These are phyloP conservation scores for Phrynocephalus versicolor DNA, from an alignment of 2,113 vertebrate species.

Conservation along the genomic window DNA sequence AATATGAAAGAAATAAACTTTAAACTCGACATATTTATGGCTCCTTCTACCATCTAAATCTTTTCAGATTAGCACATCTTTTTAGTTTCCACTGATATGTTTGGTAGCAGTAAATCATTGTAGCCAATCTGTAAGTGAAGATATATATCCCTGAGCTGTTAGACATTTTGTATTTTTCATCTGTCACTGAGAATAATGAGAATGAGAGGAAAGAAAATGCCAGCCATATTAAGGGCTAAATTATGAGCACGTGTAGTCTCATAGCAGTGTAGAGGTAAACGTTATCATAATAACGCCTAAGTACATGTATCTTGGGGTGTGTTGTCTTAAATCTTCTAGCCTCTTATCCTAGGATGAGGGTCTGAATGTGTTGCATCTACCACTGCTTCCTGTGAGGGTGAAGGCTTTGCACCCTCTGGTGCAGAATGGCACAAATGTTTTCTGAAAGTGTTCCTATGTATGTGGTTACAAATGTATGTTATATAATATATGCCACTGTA, in stretches of 20 bases:
- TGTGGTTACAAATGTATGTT: too few relatives aligned
- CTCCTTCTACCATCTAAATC: constrained; percentile 64
- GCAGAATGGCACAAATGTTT: too few relatives aligned
- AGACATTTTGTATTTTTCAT: constrained; percentile 46
- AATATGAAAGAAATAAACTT: constrained; percentile 46
- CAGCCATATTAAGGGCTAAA: constrained; percentile 28
- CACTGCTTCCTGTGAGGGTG: too few relatives aligned
- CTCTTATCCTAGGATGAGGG: too few relatives aligned
- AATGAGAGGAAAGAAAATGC: constrained; percentile 52
- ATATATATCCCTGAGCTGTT: constrained; percentile 56
- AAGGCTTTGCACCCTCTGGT: too few relatives aligned
- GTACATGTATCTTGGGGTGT: background rate
- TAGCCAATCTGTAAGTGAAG: constrained; percentile 56
- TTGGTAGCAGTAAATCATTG: constrained; percentile 68
- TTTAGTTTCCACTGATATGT: constrained; percentile 58
- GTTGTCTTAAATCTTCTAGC: too few relatives aligned
- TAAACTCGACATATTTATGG: constrained; percentile 62
- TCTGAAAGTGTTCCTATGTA: too few relatives aligned
- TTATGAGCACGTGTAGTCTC: constrained; percentile 10
- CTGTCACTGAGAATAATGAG: constrained; percentile 67
- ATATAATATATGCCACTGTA: too few relatives aligned
- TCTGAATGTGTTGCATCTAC: too few relatives aligned
- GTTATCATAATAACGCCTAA: background rate
- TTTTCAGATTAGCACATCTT: constrained; percentile 62
- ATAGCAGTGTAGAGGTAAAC: constrained; percentile 33